These are phyloP conservation scores for Sisor rabdophorus DNA, from an alignment of 2,113 vertebrate species.

Conservation along the genomic window DNA sequence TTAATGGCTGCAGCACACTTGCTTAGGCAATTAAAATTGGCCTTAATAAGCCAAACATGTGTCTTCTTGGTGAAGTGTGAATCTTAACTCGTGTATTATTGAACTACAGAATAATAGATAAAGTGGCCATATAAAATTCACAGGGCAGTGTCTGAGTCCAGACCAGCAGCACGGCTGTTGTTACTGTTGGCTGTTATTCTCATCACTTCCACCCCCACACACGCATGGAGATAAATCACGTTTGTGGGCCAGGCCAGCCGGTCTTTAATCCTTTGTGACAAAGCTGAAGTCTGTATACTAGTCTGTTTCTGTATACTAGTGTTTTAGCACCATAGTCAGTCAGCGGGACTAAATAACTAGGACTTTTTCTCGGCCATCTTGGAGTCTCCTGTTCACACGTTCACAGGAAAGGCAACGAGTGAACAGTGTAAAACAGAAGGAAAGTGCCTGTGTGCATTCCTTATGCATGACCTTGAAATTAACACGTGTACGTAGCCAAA, in stretches of 20 bases:
- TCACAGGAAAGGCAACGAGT: not conserved
- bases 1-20: not conserved
- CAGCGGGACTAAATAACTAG: slow-evolving; percentile 11
- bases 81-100: not conserved
- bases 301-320: slow-evolving; percentile 40
- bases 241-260: slow-evolving; percentile 29
- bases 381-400: not conserved
- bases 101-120: not conserved
- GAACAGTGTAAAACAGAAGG: slow-evolving; percentile 32
- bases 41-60: slow-evolving; percentile 5
- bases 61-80: not conserved
- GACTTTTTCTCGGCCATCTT: slow-evolving; percentile 27
- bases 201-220: slow-evolving; percentile 25
- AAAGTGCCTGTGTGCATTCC: slow-evolving; percentile 5
- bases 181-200: slow-evolving; percentile 40
- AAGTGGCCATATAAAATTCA: not conserved
- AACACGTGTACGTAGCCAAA: slow-evolving; percentile 21
- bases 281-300: slow-evolving; percentile 40
- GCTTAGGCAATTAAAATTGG: slow-evolving; percentile 1
- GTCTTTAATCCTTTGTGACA: slow-evolving; percentile 41
- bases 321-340: slow-evolving; percentile 9
- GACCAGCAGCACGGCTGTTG: slow-evolving; percentile 29
- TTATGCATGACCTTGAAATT: slow-evolving; percentile 17
- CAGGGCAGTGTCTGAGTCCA: slow-evolving; percentile 12
- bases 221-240: slow-evolving; percentile 41